A percentile compares a stretch with the other conserved stretches of the same genome.
phyloP scores from a whole-genome alignment of 1,140 invertebrate genomes.

The Luehdorfia chinensis region DNA sequence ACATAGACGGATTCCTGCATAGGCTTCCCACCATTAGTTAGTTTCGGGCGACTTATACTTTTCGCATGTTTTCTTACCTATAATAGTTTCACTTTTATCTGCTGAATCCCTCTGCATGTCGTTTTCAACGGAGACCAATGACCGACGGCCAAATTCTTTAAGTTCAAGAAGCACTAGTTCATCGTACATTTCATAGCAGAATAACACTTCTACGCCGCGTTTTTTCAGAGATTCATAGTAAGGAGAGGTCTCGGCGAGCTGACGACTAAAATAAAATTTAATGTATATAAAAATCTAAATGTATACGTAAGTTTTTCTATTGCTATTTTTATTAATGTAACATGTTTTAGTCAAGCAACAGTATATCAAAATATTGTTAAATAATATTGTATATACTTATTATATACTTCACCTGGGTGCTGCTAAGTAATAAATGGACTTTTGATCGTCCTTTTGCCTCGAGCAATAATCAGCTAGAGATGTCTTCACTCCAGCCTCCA shows the following conservation, averaged over 20 bases:
- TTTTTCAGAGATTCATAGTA: slow-evolving; percentile 96
- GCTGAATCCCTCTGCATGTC: slow-evolving; percentile 88
- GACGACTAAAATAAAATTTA: slow-evolving; percentile 82
- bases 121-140: slow-evolving; percentile 94
- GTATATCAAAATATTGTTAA: too few species aligned
- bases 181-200: slow-evolving; percentile 97
- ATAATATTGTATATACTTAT: too few species aligned
- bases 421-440: slow-evolving; percentile 94
- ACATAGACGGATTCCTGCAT: too few species aligned
- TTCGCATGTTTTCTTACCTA: too few species aligned
- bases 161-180: slow-evolving; percentile 96
- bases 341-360: too few species aligned
- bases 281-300: slow-evolving; percentile 4
- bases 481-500: slow-evolving; percentile 84
- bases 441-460: slow-evolving; percentile 86
- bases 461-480: slow-evolving; percentile 92
- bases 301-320: too few species aligned
- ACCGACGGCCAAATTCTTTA: slow-evolving; percentile 87
- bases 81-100: slow-evolving; percentile 43
- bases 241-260: slow-evolving; percentile 93
- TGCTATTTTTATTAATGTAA: too few species aligned
- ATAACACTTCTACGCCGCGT: slow-evolving; percentile 93
- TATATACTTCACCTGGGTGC: slow-evolving; percentile 91
- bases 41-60: too few species aligned
- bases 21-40: too few species aligned